Evolutionary conservation across 2,113 vertebrate genomes (phyloP).

Genomic region (Cynopterus brachyotis): DNA sequence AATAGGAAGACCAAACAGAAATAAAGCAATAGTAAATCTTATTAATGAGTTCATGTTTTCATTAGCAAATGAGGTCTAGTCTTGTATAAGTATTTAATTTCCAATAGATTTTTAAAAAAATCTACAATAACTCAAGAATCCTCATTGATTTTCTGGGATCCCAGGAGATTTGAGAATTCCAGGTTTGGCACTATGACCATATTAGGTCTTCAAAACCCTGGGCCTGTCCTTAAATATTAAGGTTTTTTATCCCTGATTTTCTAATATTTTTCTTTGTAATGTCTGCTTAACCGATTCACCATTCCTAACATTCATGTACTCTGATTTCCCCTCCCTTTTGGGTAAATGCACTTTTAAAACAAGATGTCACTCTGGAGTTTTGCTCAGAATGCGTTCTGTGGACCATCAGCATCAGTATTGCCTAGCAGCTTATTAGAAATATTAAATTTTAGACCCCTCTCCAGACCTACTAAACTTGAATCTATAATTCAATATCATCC

Average conservation of each 20-base stretch:
- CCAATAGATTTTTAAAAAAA: not conserved
- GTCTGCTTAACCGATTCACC: not conserved
- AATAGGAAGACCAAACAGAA: not conserved
- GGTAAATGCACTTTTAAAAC: too few species aligned
- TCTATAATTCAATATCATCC: not conserved
- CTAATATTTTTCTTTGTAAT: not conserved
- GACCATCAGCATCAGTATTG: fast-evolving
- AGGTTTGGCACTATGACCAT: not conserved
- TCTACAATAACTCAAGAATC: not conserved
- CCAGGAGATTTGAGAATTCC: not conserved
- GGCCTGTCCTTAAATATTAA: not conserved
- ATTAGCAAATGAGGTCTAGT: not conserved
- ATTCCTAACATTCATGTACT: not conserved
- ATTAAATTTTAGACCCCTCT: not conserved
- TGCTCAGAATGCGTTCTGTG: not conserved
- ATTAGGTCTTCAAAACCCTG: not conserved
- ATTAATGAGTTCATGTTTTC: slow-evolving; percentile 15
- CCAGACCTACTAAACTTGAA: not conserved
- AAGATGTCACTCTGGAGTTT: not conserved
- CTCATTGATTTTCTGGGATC: not conserved
- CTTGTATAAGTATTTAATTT: not conserved
- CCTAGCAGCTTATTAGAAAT: not conserved
- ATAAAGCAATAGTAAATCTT: not conserved
- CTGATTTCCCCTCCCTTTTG: fast-evolving
- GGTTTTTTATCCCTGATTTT: not conserved